A percentile compares a stretch with the other conserved stretches of the same genome.
phyloP scores from a whole-genome alignment of 2,888 invertebrate species.

The Argynnis bischoffii region DNA sequence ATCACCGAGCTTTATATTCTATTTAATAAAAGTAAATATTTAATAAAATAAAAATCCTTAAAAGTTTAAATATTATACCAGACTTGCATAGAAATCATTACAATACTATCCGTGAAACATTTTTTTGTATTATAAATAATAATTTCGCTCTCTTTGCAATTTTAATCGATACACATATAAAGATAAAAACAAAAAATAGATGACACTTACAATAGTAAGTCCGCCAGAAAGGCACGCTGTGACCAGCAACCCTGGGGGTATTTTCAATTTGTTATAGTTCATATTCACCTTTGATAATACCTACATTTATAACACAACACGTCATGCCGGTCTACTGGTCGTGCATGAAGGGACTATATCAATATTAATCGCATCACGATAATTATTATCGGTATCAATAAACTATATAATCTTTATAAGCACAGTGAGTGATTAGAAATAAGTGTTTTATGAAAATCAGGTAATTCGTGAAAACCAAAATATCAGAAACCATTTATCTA shows the following conservation, averaged over 20 bases:
- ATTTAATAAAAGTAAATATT: too few relatives aligned
- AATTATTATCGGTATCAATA: constrained; percentile 72
- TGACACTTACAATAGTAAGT: constrained; percentile 59
- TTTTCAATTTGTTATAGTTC: constrained; percentile 42
- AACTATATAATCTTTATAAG: constrained; percentile 48
- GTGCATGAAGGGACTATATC: constrained; percentile 56
- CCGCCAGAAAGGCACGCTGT: constrained; percentile 52
- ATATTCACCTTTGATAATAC: constrained; percentile 42
- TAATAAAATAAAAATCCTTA: too few relatives aligned
- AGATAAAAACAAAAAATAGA: not conserved
- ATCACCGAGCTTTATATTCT: too few relatives aligned
- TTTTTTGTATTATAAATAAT: not conserved
- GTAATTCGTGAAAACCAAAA: constrained; percentile 1
- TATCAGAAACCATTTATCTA: not conserved
- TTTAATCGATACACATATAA: not conserved
- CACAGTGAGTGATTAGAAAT: constrained; percentile 37
- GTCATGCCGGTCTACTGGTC: constrained; percentile 53
- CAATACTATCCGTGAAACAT: too few relatives aligned
- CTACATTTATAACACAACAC: constrained; percentile 46
- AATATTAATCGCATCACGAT: constrained; percentile 65
- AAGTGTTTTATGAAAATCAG: constrained; percentile 10
- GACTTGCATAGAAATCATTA: too few relatives aligned
- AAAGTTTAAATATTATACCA: too few relatives aligned
- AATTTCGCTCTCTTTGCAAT: not conserved
- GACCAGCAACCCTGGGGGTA: constrained; percentile 50